Evolutionary conservation across 2,113 vertebrate species (phyloP), one percentile per base, ranked within the genome.

Genomic region (Paramisgurnus dabryanus): DNA sequence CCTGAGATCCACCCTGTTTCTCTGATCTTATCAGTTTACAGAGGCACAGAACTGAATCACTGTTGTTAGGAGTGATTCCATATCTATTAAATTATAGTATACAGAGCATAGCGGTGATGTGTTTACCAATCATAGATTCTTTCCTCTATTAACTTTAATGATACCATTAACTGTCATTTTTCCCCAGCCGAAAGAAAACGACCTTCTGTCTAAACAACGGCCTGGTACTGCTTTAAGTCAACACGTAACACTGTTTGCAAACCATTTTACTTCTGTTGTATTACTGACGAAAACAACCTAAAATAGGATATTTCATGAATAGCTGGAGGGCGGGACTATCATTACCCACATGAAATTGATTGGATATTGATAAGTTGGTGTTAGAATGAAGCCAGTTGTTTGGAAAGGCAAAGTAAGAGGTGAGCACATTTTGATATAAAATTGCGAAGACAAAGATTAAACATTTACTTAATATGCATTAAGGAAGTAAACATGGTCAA

Each of bases 11-110:
- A 47, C 7, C 58, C 18, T 8, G n/a, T 75, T 75, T 9, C 18
- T 49, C 58, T 75, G 58, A 75, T 75, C 60, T 75, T n/a, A 64
- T 75, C 58, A 50, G 73, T 34, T 13, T 39, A 9, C 58, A 64
- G 18, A 75, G 57, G 49, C 27, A 61, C 17, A 64, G 43, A 75
- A 49, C 41, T 75, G 49, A 77, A 77, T 40, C 39, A 10, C 47
- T 40, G 63, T 47, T 77, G 75, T 77, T 77, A 53, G 55, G 61
- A 65, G 65, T 77, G 61, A 77, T 53, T 67, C 27, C 40, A 45
- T 77, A 60, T 75, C 58, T 64, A 53, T 66, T 77, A 61, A 77
- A 77, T 77, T 77, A 77, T 66, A 66, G 61, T 75, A 64, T 45
- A 77, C 27, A 77, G 47, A 77, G 75, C 63, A 43, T 40, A 10